Evolutionary conservation across 2,888 invertebrate genomes (phyloP).

Genomic region (Sepiola atlantica): DNA sequence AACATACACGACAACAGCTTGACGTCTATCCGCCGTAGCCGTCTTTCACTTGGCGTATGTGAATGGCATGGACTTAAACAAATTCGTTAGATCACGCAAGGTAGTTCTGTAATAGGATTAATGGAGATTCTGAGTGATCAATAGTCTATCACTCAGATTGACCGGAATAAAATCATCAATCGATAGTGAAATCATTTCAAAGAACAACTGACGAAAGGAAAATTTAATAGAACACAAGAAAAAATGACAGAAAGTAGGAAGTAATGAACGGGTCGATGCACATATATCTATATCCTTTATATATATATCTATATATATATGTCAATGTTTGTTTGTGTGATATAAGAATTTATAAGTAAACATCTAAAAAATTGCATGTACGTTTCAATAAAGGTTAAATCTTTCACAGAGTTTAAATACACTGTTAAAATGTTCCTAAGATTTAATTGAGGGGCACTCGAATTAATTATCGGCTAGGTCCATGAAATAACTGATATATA

Average conservation of each 20-base stretch:
- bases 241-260: not conserved
- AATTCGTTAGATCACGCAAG: not conserved
- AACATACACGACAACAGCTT: not conserved
- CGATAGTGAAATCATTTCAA: not conserved
- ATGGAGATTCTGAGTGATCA: not conserved
- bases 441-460: too few species aligned
- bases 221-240: not conserved
- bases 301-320: too few species aligned
- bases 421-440: too few species aligned
- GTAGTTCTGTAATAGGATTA: not conserved
- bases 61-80: not conserved
- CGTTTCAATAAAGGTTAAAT: too few species aligned
- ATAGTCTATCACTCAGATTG: not conserved
- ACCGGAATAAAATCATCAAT: not conserved
- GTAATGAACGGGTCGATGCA: too few species aligned
- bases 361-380: too few species aligned
- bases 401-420: too few species aligned
- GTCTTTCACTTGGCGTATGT: constrained; percentile 19
- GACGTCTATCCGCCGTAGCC: not conserved
- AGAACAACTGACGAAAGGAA: not conserved
- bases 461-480: too few species aligned
- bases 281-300: too few species aligned
- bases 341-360: too few species aligned
- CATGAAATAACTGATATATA: too few species aligned
- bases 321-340: too few species aligned